Base-by-base conservation (phyloP, 2,797 vertebrate genomes). In the Orientallactaga sibirica region DNA sequence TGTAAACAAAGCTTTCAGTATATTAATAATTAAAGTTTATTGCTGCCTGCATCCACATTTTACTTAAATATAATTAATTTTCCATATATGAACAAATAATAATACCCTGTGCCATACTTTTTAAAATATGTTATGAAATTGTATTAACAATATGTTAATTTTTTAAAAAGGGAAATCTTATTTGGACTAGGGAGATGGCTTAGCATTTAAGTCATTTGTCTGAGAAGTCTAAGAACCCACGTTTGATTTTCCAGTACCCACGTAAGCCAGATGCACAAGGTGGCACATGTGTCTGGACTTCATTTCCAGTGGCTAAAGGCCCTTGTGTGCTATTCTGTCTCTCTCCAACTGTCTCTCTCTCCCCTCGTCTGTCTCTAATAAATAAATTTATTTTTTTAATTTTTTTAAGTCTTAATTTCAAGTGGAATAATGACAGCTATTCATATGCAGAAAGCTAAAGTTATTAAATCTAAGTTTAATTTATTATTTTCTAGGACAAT, bases 131-230 rank as follows among this genome's bases (percentile, higher is more conserved):
- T 84, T 93, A 70, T 90, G 78, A 75, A 33, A 90, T 94, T 37
- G 18, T 3, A 90, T 64, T 92, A n/a, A 66, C 91, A 94, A 79
- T 78, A 24, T 77, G 71, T 76, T 90, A 94, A 90, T 78, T 95
- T 78, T 43, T 92, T 74, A 55, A 87, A 90, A 90, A 76, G 9
- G 10, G 9, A 7, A 48, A 10, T 7, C 8, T 48, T 48, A 48
- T 48, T 48, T 48, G 48, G 48, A 7, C 48, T 48, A 10, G 8
- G 10, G 48, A 48, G 6, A 48, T 48, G 48, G 1, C 48, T 48
- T 48, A 48, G 10, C 8, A 9, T 48, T 48, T 48, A 48, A 48
- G 48, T 48, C 48, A 48, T 8, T 48, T 48, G 48, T 10, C 48
- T 48, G 48, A 8, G 48, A 48, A 48, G 48, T 48, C 48, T 48